A percentile compares a stretch with the other conserved stretches of the same genome.
These are phyloP conservation scores for Xestia sexstrigata DNA, from an alignment of 2,888 invertebrate species.

Conservation along the genomic window DNA sequence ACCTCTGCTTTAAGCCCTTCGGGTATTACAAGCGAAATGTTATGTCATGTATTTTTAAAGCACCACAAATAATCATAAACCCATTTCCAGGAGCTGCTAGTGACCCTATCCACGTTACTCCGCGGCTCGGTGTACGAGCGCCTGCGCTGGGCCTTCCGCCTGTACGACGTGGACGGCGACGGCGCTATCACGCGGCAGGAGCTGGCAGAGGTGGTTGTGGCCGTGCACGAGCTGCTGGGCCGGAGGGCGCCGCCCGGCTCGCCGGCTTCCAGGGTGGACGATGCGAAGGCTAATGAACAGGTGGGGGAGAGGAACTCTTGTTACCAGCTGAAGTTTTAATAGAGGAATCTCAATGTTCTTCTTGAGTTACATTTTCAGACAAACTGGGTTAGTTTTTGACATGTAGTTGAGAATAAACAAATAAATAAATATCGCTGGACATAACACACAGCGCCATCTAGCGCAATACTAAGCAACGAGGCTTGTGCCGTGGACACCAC, in stretches of 20 bases:
- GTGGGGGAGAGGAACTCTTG: constrained; percentile 72
- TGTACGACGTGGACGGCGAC: constrained; percentile 99
- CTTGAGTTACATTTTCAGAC: too few species aligned
- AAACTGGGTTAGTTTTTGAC: too few species aligned
- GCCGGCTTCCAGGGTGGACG: constrained; percentile 93
- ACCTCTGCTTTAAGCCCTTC: too few species aligned
- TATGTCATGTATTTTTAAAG: background rate
- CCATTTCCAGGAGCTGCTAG: constrained; percentile 95
- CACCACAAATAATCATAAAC: background rate
- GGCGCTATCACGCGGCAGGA: constrained; percentile 98
- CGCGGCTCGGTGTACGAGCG: constrained; percentile 98
- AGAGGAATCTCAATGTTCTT: too few species aligned
- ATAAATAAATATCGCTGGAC: too few species aligned
- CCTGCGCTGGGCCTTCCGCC: constrained; percentile 98
- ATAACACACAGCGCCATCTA: too few species aligned
- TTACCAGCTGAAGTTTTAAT: too few species aligned
- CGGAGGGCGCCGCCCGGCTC: constrained; percentile 92
- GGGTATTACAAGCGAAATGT: too few species aligned
- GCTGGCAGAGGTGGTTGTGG: constrained; percentile 94
- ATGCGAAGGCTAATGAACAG: constrained; percentile 96
- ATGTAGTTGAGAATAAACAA: too few species aligned
- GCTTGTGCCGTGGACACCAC: too few species aligned
- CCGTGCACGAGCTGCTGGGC: constrained; percentile 98
- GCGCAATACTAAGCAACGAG: too few species aligned
- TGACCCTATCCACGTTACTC: constrained; percentile 97